phyloP scores from a whole-genome alignment of 2,797 vertebrate genomes.

The Poeciliopsis paucimaculata region DNA sequence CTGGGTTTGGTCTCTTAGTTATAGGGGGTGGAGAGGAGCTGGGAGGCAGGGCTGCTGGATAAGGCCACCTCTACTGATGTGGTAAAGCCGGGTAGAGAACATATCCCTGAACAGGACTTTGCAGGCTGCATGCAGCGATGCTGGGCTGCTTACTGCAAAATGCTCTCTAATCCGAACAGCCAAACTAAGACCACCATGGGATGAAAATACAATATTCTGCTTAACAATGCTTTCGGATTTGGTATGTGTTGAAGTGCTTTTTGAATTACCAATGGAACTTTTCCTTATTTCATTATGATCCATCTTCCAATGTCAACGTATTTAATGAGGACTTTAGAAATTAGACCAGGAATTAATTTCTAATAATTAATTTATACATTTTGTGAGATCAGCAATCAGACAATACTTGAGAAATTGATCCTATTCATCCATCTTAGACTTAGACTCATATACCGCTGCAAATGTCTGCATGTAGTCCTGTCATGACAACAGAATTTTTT shows the following conservation, averaged over 20 bases:
- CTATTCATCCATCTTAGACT: too few species aligned
- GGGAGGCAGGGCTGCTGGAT: slow-evolving; percentile 55
- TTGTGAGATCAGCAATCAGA: background rate
- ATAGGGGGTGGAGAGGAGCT: slow-evolving; percentile 62
- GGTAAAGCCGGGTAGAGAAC: slow-evolving; percentile 63
- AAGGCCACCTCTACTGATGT: slow-evolving; percentile 73
- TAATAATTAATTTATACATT: background rate
- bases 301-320: background rate
- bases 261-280: background rate
- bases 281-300: background rate
- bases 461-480: too few species aligned
- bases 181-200: slow-evolving; percentile 41
- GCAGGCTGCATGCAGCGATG: slow-evolving; percentile 60
- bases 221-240: background rate
- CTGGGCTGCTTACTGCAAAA: slow-evolving; percentile 40
- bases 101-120: slow-evolving; percentile 44
- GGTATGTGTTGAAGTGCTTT: background rate
- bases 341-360: background rate
- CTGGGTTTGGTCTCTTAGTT: slow-evolving; percentile 61
- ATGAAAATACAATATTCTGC: background rate
- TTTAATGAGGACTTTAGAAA: background rate
- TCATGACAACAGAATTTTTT: too few species aligned
- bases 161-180: slow-evolving; percentile 31
- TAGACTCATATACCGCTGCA: too few species aligned
- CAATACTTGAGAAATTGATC: background rate